Base-by-base conservation (phyloP, 2,797 vertebrate species). In the Chanos chanos region DNA sequence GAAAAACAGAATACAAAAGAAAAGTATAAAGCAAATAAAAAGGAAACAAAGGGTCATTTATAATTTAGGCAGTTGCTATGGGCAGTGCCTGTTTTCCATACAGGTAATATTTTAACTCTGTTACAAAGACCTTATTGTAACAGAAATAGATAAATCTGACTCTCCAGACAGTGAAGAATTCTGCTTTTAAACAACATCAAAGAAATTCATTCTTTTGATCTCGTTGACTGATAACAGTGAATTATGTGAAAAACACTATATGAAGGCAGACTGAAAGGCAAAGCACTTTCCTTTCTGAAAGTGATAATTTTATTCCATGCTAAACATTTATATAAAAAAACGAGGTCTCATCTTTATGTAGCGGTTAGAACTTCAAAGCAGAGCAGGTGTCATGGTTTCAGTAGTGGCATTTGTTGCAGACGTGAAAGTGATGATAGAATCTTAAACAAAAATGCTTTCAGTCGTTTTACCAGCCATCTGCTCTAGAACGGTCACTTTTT, bases 381-480 rank as follows among this genome's bases (percentile, higher is more conserved):
- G 60, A 65, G 27, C 51, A 65, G 64, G 67, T 73, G 60, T 18
- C 48, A 5, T 50, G 24, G 34, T 58, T 55, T 45, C 24, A 60
- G 28, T 67, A 15, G 59, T 61, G 54, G 34, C 52, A 48, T 67
- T 64, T 51, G 41, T 22, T 44, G 22, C 43, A 65, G 61, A 73
- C 61, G 36, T 31, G 44, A 47, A 59, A 65, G n/a, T 61, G 58
- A 56, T 68, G 58, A 72, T 56, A 56, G 44, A 43, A 52, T 64
- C 55, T 40, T 72, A 64, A 68, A 70, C 64, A 59, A 33, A 31
- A 67, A 28, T 57, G 61, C 41, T 55, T 41, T 25, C 56, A 49
- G 27, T 62, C 61, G 56, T 51, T 66, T 62, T 51, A 55, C 41
- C 34, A 65, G 62, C 71, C 71, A 76, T 73, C 74, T 76, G 67